phyloP scores from a whole-genome alignment of 1,140 invertebrate species.

The Scaptomyza hsui region DNA sequence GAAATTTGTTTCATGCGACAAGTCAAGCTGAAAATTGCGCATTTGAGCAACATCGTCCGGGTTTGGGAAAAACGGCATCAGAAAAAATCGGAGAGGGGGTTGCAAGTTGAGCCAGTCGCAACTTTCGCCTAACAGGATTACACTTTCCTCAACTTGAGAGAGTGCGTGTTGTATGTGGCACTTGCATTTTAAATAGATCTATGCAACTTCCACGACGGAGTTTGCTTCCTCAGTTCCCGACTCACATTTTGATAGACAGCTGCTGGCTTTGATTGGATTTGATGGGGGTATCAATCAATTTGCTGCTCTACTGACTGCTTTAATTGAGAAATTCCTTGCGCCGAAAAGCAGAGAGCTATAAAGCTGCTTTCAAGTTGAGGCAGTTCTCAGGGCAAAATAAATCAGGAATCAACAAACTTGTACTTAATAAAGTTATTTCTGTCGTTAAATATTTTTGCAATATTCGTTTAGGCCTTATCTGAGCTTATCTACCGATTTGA shows the following conservation, averaged over 20 bases:
- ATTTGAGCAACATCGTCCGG: conserved; percentile 46
- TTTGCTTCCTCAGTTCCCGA: conserved; percentile 3
- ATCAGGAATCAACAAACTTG: neutral
- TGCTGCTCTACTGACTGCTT: conserved; percentile 59
- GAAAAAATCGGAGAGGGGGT: conserved; percentile 21
- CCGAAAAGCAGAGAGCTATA: neutral
- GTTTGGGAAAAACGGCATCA: conserved; percentile 24
- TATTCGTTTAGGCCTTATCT: too few relatives aligned
- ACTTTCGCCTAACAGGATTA: conserved; percentile 72
- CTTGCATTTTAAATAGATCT: conserved; percentile 42
- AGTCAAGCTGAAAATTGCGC: conserved; percentile 81
- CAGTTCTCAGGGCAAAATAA: neutral
- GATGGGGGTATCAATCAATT: conserved; percentile 67
- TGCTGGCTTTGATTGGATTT: conserved; percentile 38
- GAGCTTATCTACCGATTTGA: too few relatives aligned
- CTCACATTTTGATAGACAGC: conserved; percentile 27
- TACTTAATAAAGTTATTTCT: too few relatives aligned
- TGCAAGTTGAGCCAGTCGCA: conserved; percentile 31
- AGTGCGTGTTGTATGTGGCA: conserved; percentile 22
- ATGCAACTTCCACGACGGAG: conserved; percentile 1
- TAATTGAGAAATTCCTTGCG: conserved; percentile 64
- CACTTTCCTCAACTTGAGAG: conserved; percentile 28
- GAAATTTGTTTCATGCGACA: conserved; percentile 71
- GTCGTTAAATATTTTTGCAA: too few relatives aligned
- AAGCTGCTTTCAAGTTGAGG: neutral